Evolutionary conservation across 2,888 invertebrate species (phyloP), one percentile per base, ranked within the genome.

Genomic region (Heteromurus nitidus): DNA sequence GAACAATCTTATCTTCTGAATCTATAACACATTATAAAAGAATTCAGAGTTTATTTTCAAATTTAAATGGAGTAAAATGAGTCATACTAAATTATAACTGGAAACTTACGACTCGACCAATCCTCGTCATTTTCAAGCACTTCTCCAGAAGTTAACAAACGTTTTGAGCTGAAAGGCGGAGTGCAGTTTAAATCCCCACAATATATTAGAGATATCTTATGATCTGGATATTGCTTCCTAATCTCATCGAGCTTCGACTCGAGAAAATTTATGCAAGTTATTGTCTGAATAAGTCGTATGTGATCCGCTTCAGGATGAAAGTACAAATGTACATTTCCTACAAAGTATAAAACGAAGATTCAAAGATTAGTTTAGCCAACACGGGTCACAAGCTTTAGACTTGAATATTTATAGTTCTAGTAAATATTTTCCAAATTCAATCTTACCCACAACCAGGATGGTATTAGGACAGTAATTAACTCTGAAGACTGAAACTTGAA

Each of bases 171-270:
- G 89, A 93, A 94, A 69, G 93, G 92, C 0, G 97, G 96, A 1
- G 92, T 92, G 89, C 95, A 96, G 89, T 98, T 98, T 88, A 98
- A 97, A 89, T 98, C 98, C 0, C 98, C 98, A 89, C 96, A 95
- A 86, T 96, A 92, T 75, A 98, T 89, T 0, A 96, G 88, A 1
- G 93, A 92, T 30, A 95, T 90, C 42, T 90, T 89, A n/a, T 89
- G 88, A 0, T 89, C 87, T 3, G 89, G 88, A 79, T 90, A 86
- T 91, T 91, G 85, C 76, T 74, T 16, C 28, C 72, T 83, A 76
- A 87, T 89, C 88, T 88, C 88, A 80, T 75, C 87, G 79, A 75
- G 85, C 84, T 73, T 89, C 85, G 47, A 91, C 90, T 93, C 91
- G 26, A 97, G 88, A 90, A 94, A 95, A 53, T 92, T 90, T 84